These are phyloP conservation scores for Pelagia noctiluca DNA, from an alignment of 30 jellyfish, hydroid and myxozoan genomes.

Conservation along the genomic window DNA sequence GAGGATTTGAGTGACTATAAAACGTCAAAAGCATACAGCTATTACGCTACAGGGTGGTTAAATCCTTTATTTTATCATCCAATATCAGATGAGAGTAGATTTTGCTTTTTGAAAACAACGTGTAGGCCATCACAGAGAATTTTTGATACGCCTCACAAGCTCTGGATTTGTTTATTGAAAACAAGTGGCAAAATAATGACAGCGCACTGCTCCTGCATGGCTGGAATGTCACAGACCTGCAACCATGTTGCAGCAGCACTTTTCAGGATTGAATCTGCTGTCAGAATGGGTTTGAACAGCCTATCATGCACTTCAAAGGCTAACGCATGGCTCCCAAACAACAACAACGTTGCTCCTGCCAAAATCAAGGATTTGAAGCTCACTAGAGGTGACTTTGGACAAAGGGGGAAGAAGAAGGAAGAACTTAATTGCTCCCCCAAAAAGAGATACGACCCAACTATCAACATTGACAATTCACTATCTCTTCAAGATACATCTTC, in stretches of 20 bases:
- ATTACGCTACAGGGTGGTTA: conserved; percentile 11
- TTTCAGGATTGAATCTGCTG: conserved; percentile 19
- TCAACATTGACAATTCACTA: background rate
- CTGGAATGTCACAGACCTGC: too few species aligned
- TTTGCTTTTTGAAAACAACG: conserved; percentile 23
- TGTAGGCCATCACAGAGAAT: conserved; percentile 36
- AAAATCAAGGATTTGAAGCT: conserved; percentile 13
- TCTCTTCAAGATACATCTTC: conserved; percentile 29
- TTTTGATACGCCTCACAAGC: conserved; percentile 4
- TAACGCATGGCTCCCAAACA: conserved; percentile 23
- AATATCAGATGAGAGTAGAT: conserved; percentile 11
- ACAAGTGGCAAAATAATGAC: conserved; percentile 14
- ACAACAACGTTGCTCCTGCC: conserved; percentile 1
- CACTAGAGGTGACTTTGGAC: conserved; percentile 8
- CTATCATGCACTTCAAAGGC: conserved; percentile 13
- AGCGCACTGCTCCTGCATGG: too few species aligned
- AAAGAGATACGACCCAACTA: background rate
- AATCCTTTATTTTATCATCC: conserved; percentile 20
- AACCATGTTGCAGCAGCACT: too few species aligned
- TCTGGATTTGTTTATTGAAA: conserved; percentile 3
- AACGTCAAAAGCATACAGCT: conserved; percentile 25
- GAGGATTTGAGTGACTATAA: conserved; percentile 26
- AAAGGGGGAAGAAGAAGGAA: background rate
- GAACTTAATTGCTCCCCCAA: background rate
- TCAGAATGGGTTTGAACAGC: conserved; percentile 10